These are phyloP conservation scores for Propithecus deckenii DNA, from an alignment of 2,797 vertebrate genomes.

Conservation along the genomic window DNA sequence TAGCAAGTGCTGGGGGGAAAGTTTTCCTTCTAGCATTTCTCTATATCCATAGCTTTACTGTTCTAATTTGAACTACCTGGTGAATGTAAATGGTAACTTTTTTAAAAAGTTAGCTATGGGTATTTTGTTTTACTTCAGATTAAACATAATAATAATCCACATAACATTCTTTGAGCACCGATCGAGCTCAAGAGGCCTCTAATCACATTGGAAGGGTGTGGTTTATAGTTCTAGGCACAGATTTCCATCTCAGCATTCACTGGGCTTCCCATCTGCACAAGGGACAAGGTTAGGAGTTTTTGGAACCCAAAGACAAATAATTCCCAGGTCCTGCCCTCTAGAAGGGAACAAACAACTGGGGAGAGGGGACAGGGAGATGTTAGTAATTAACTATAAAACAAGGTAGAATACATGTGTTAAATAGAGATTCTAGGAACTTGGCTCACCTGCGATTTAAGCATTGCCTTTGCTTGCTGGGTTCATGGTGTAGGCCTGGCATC, in stretches of 20 bases:
- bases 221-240: not conserved
- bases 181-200: not conserved
- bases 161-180: not conserved
- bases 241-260: not conserved
- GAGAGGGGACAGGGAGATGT: not conserved
- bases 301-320: not conserved
- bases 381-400: not conserved
- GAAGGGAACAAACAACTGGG: not conserved
- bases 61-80: not conserved
- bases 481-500: not conserved
- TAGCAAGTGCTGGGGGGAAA: not conserved
- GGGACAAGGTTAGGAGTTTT: not conserved
- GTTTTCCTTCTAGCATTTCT: not conserved
- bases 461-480: not conserved
- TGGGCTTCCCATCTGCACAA: not conserved
- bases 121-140: conserved; percentile 38
- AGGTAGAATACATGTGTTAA: not conserved
- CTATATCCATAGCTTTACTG: not conserved
- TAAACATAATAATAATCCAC: not conserved
- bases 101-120: not conserved
- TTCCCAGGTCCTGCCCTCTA: not conserved
- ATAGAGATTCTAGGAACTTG: not conserved
- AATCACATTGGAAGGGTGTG: not conserved
- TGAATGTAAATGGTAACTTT: not conserved
- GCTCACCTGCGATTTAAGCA: not conserved